These are phyloP conservation scores for Sarcophaga caerulescens DNA, from an alignment of 2,888 invertebrate species.

Conservation along the genomic window DNA sequence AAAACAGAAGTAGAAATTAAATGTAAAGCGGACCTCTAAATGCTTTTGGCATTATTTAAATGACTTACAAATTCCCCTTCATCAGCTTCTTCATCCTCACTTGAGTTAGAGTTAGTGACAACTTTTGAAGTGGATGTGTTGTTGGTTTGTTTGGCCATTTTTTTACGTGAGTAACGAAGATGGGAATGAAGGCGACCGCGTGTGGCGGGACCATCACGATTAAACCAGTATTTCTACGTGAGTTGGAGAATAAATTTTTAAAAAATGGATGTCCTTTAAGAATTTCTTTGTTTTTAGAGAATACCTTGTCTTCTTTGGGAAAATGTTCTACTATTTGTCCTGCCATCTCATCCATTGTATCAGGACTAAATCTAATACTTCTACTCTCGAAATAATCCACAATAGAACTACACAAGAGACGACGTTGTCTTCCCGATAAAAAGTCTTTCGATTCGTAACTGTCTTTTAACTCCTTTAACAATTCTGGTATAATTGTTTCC, in stretches of 20 bases:
- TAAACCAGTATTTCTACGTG: too few species aligned
- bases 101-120: not conserved
- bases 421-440: not conserved
- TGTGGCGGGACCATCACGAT: too few species aligned
- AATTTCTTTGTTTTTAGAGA: too few species aligned
- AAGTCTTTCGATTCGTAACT: not conserved
- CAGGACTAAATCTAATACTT: not conserved
- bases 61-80: too few species aligned
- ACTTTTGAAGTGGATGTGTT: slow-evolving; percentile 20
- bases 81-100: too few species aligned
- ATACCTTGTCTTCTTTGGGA: not conserved
- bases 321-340: not conserved
- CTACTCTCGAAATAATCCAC: not conserved
- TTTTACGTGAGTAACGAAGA: slow-evolving; percentile 45
- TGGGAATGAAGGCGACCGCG: slow-evolving; percentile 1
- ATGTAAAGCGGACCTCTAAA: too few species aligned
- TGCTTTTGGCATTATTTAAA: too few species aligned
- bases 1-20: too few species aligned
- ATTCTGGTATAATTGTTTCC: not conserved
- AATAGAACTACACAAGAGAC: not conserved
- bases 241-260: too few species aligned
- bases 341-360: not conserved
- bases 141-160: not conserved
- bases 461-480: not conserved
- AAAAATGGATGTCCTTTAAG: too few species aligned